Base-by-base conservation (phyloP, 2,888 invertebrate species). In the Nemoura dubitans region DNA sequence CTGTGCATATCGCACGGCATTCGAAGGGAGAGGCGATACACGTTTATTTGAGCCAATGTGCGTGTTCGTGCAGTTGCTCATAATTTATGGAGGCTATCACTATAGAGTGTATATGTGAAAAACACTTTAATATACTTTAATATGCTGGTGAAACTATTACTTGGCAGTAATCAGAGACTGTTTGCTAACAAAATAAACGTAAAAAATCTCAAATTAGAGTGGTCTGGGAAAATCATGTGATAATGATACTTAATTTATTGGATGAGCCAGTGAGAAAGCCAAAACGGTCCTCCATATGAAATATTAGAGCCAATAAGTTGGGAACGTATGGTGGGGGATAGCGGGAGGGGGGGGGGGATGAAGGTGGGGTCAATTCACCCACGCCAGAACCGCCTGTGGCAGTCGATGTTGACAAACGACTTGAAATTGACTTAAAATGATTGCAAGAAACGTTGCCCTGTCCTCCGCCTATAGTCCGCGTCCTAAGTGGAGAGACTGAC, bases 231-330 rank as follows among this genome's bases (percentile, higher is more conserved):
- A 59, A 59, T 59, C 1, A 59, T 59, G 16, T 59, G 59, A 59
- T 59, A 59, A 59, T 59, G 21, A 59, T 59, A 59, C 59, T 59
- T 59, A 59, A 59, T 59, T 59, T 59, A 59, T 59, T 59, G 59
- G 21, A 59, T 59, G 59, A 59, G 59, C 21, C 59, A 59, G 6
- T 59, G 21, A 10, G 21, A 1, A 59, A 59, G 59, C 59, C 59
- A 21, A 59, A 59, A 59, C 59, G 59, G 21, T 59, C n/a, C n/a
- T n/a, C n/a, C 59, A 10, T 59, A 59, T 21, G 59, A 59, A 59
- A 59, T 59, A 59, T 59, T 2, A 7, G 59, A 16, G 14, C 16
- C 59, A 1, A 59, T 59, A 7, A 59, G 16, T 7, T 21, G 16
- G 36, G 36, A 36, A 36, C 21, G 59, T 59, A 21, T 7, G 59